A percentile compares a stretch with the other conserved stretches of the same genome.
Conservation (phyloP, 1,140 invertebrate genomes). For the Heterodera carotae region DNA sequence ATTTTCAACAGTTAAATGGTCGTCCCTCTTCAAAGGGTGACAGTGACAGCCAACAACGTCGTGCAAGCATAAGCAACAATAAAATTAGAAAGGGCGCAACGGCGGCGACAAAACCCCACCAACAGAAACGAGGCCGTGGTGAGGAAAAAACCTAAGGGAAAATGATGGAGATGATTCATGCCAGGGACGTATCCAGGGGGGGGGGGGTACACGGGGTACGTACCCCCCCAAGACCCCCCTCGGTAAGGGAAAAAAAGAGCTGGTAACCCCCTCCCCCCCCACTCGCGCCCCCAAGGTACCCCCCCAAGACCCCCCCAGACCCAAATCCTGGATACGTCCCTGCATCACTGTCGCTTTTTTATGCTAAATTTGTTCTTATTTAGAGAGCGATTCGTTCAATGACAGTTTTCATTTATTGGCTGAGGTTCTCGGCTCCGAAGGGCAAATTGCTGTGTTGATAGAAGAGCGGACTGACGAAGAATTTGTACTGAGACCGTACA, state of each 20-base stretch:
- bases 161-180: background rate
- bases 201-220: too few species aligned
- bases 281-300: too few species aligned
- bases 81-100: background rate
- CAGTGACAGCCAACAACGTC: too few species aligned
- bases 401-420: conserved; percentile 34
- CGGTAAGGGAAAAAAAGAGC: too few species aligned
- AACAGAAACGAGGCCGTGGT: background rate
- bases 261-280: too few species aligned
- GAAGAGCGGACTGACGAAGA: conserved; percentile 31
- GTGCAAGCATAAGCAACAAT: background rate
- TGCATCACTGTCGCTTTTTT: too few species aligned
- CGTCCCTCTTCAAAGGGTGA: background rate
- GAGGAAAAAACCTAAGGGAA: background rate
- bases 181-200: too few species aligned
- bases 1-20: background rate
- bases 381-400: background rate
- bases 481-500: conserved; percentile 37
- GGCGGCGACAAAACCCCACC: background rate
- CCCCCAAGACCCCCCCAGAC: too few species aligned
- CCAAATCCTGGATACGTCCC: too few species aligned
- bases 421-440: conserved; percentile 36
- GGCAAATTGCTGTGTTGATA: conserved; percentile 33
- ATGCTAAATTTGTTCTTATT: background rate
- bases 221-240: too few species aligned